Base-by-base conservation (phyloP, 2,113 vertebrate genomes). In the Plecturocebus donacophilus region DNA sequence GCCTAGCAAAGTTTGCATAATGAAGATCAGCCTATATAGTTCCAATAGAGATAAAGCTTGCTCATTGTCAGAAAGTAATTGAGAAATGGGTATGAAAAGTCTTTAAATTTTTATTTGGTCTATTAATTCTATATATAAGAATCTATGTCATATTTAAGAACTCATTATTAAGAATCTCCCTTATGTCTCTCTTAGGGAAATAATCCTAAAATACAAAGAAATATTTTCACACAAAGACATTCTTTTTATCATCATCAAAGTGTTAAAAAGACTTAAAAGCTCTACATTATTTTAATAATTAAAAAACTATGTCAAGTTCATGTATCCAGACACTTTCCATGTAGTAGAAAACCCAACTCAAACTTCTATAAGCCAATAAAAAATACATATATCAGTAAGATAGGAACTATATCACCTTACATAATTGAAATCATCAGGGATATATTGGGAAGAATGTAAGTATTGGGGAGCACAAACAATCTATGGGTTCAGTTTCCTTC, bases 181-280 rank as follows among this genome's bases (percentile, higher is more conserved):
- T 42, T 54, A 76, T 4, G 32, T 49, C 8, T 68, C 1, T 76
- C 17, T 80, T 91, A 54, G 30, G 56, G 16, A 76, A 86, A 93
- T 91, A 80, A 91, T 77, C 19, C 45, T 92, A 16, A 95, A 88
- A 68, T 70, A 89, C 38, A 61, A 94, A 91, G 52, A 85, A 70
- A 93, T 14, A 76, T 42, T n/a, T 70, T 27, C 81, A 45, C 4
- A 76, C 11, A 77, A 88, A 82, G 58, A 71, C 52, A 54, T 85
- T 84, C 30, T 73, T 84, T 56, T 45, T 64, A 79, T 66, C 11
- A 64, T 47, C 42, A 40, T 64, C 14, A 45, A 30, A 30, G 3
- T 61, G 75, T 75, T 94, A 64, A 21, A 84, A 42, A 75, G 17
- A 75, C 3, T 21, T 87, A 77, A 42, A 87, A 54, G 45, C 80